Evolutionary conservation across 1,140 invertebrate species (phyloP).

Genomic region (Pentalonia nigronervosa): DNA sequence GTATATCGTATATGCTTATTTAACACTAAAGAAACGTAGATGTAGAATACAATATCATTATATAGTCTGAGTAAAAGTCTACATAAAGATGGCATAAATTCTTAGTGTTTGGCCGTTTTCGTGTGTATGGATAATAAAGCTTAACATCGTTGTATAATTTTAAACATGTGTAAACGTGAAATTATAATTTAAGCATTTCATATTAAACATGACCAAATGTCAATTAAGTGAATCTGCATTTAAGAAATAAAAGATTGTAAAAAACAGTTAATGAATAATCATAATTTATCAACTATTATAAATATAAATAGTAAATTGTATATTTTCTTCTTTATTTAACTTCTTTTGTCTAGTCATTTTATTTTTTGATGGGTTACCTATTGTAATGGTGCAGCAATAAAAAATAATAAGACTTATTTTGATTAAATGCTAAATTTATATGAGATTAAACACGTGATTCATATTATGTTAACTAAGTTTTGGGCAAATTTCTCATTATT

Average conservation of each 20-base stretch:
- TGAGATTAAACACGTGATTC: no score
- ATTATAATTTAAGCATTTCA: neutral
- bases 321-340: neutral
- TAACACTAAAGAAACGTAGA: neutral
- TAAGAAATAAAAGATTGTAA: neutral
- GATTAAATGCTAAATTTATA: neutral
- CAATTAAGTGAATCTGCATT: neutral
- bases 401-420: neutral
- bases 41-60: neutral
- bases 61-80: neutral
- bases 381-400: neutral
- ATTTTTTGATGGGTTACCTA: no score
- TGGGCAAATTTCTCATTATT: neutral
- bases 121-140: neutral
- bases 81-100: neutral
- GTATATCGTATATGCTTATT: neutral
- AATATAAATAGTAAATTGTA: neutral
- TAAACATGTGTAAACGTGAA: neutral
- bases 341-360: neutral
- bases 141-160: neutral
- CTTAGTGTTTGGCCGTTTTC: neutral
- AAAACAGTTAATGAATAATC: no score
- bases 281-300: neutral
- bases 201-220: neutral
- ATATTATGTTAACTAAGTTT: neutral